Evolutionary conservation across 2,113 vertebrate species (phyloP), one percentile per base, ranked within the genome.

Genomic region (Ploceus nigricollis): DNA sequence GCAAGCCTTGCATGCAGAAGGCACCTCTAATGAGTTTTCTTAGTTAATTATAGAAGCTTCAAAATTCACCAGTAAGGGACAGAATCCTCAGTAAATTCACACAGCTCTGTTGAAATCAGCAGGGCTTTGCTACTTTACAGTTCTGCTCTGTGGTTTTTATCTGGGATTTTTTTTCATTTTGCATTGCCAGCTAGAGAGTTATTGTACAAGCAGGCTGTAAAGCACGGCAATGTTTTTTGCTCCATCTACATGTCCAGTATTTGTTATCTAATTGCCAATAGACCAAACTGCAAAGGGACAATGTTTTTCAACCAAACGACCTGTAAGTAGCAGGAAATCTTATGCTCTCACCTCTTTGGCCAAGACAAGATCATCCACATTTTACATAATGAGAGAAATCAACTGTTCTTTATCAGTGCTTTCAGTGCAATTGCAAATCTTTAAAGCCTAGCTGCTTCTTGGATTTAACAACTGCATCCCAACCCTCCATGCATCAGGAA

Each of bases 251-350:
- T 90, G 94, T 80, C 95, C 95, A 95, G 50, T 97, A 89, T 97
- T 97, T 96, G 95, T 96, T 96, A 96, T 96, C 96, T 97, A 97
- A 96, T 97, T 97, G 95, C 94, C 96, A 96, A 96, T 97, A 96
- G 93, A 95, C 96, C 7, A 35, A 91, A 88, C 97, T 87, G 88
- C 95, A 91, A 93, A 93, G 89, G 81, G 88, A 94, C 61, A 56
- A 82, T 91, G 94, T 97, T 97, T 96, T 96, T 97, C 94, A 97
- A 77, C 95, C 53, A 94, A 96, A 97, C 31, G 94, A 95, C 95
- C 85, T 94, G 82, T 92, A 94, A 96, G 83, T 93, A 96, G 93
- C 93, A 95, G 65, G 88, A 96, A 97, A 96, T 96, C 95, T 96
- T 96, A 87, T 44, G 66, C 70, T 82, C 56, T 92, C 82, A 81